Evolutionary conservation across 2,797 vertebrate genomes (phyloP).

Genomic region (Sebastes steindachneri): DNA sequence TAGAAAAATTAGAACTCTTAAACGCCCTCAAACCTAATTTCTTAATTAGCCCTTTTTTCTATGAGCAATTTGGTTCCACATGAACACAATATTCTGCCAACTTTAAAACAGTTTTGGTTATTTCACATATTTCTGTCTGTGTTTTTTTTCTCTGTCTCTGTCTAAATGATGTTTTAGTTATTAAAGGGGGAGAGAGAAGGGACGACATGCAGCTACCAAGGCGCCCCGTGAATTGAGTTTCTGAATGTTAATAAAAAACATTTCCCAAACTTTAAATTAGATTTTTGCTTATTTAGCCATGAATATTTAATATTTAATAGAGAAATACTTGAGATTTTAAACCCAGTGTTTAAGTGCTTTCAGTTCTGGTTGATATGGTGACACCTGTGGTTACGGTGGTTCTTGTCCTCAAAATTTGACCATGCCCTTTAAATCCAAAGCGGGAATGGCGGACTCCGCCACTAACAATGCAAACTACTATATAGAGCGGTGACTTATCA

Average conservation of each 20-base stretch:
- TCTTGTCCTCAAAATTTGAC: too few relatives aligned
- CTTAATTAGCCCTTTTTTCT: background rate
- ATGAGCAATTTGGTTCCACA: background rate
- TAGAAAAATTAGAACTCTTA: background rate
- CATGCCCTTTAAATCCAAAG: too few relatives aligned
- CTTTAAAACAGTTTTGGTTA: background rate
- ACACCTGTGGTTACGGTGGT: too few relatives aligned
- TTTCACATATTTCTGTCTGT: background rate
- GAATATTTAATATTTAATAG: background rate
- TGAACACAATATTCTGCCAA: background rate
- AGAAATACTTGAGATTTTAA: background rate
- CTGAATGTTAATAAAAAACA: background rate
- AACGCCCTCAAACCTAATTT: background rate
- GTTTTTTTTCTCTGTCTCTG: background rate
- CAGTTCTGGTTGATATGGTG: too few relatives aligned
- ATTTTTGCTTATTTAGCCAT: too few relatives aligned
- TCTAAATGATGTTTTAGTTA: background rate
- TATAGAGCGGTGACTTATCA: background rate
- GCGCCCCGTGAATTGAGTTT: background rate
- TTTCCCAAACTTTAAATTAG: too few relatives aligned
- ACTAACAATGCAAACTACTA: background rate
- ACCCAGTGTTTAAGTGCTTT: background rate
- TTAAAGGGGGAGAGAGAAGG: too few relatives aligned
- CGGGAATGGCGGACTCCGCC: background rate
- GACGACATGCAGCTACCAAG: too few relatives aligned